A percentile compares a stretch with the other conserved stretches of the same genome.
Conservation (phyloP, 2,888 invertebrate species). For the Drosophila lacicola region DNA sequence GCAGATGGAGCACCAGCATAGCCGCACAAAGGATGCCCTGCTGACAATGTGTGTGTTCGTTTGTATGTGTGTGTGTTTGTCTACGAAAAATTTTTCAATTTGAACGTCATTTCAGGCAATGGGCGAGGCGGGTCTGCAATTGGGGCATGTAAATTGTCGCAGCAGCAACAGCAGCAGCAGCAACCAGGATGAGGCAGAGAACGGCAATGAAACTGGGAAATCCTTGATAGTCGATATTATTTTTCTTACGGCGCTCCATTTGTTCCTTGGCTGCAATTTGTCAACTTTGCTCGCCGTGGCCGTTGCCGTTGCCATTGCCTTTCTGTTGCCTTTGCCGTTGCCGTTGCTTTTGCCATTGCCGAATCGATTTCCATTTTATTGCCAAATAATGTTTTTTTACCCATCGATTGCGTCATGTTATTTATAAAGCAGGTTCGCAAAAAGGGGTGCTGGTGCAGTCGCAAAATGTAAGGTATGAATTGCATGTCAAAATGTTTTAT, state of each 20-base stretch:
- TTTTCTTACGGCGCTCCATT: constrained; percentile 80
- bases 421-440: constrained; percentile 69
- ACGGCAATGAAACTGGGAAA: constrained; percentile 60
- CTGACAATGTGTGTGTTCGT: constrained; percentile 32
- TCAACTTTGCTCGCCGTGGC: constrained; percentile 70
- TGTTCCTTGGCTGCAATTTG: constrained; percentile 77
- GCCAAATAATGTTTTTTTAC: constrained; percentile 81
- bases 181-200: constrained; percentile 27
- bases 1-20: constrained; percentile 42
- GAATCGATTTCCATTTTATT: constrained; percentile 81
- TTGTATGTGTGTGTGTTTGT: constrained; percentile 43
- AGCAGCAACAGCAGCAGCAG: constrained; percentile 41
- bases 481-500: constrained; percentile 82
- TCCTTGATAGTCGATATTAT: constrained; percentile 79
- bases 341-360: constrained; percentile 29
- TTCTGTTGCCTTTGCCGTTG: constrained; percentile 21
- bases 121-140: constrained; percentile 62
- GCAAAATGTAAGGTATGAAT: constrained; percentile 73
- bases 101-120: constrained; percentile 74
- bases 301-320: constrained; percentile 24
- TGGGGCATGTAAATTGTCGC: constrained; percentile 78
- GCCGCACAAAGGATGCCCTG: constrained; percentile 67
- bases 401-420: constrained; percentile 82
- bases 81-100: constrained; percentile 68
- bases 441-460: constrained; percentile 37